Evolutionary conservation across 2,797 vertebrate species (phyloP).

Genomic region (Sebastes diaconus): DNA sequence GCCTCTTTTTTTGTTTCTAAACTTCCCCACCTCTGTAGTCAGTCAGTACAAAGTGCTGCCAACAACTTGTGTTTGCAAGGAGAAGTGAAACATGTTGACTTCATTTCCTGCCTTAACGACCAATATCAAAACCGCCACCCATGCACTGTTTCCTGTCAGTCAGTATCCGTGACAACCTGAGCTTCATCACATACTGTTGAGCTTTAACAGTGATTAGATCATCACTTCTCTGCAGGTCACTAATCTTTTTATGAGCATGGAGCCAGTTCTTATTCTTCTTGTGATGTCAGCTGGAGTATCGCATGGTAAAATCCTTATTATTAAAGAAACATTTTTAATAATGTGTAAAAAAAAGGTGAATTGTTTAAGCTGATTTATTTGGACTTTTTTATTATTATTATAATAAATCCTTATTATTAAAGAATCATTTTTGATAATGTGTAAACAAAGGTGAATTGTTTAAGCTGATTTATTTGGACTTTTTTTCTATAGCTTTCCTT

Average conservation of each 20-base stretch:
- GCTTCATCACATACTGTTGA: neutral
- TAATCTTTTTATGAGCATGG: slow-evolving; percentile 25
- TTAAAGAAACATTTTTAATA: neutral
- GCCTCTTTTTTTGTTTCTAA: neutral
- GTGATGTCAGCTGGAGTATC: slow-evolving; percentile 25
- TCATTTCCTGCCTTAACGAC: slow-evolving; percentile 36
- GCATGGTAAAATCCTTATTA: slow-evolving; percentile 50
- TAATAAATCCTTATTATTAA: neutral
- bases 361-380: neutral
- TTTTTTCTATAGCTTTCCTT: slow-evolving; percentile 25
- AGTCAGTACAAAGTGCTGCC: rapidly evolving
- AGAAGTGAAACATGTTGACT: slow-evolving; percentile 27
- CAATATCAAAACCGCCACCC: neutral
- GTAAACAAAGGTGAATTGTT: neutral
- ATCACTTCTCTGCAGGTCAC: neutral
- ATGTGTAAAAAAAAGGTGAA: neutral
- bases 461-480: rapidly evolving
- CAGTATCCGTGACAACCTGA: neutral
- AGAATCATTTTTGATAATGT: neutral
- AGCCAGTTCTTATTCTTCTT: slow-evolving; percentile 39
- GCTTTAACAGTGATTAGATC: neutral
- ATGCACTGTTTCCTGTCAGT: slow-evolving; percentile 9
- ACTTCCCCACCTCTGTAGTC: neutral
- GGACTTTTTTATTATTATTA: no score
- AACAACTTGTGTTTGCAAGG: neutral